Evolutionary conservation across 2,113 vertebrate genomes (phyloP).

Genomic region (Willisornis vidua): DNA sequence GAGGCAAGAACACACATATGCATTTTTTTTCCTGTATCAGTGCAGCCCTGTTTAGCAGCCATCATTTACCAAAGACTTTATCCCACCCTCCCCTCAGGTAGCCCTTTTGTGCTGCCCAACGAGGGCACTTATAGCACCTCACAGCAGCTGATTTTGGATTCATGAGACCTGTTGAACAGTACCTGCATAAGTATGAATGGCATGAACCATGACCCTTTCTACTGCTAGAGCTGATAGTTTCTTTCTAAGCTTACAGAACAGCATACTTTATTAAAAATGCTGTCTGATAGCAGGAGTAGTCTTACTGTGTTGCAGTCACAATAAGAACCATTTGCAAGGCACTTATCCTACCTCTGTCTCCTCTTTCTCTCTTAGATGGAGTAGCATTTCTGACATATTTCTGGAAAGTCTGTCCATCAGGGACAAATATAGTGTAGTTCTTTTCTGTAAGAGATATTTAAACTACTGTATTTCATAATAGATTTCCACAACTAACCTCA

Average conservation of each 20-base stretch:
- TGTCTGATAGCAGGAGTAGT: constrained; percentile 5
- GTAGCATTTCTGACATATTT: background rate
- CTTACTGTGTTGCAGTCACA: background rate
- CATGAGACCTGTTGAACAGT: background rate
- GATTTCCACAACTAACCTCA: background rate
- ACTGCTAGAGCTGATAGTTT: background rate
- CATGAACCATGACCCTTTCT: background rate
- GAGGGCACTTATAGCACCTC: background rate
- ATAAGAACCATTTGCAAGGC: background rate
- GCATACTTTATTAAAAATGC: background rate
- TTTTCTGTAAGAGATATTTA: background rate
- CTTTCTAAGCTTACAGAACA: background rate
- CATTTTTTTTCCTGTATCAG: background rate
- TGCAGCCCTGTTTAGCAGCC: background rate
- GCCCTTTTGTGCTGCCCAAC: background rate
- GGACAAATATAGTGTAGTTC: background rate
- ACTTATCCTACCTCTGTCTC: background rate
- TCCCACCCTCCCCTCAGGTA: background rate
- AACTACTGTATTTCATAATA: background rate
- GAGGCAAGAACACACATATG: background rate
- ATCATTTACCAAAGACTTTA: background rate
- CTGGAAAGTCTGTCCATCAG: constrained; percentile 10
- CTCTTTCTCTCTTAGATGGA: background rate
- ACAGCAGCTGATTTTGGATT: background rate
- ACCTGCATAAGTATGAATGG: background rate